These are phyloP conservation scores for Chaetophractus vellerosus DNA, from an alignment of 2,797 vertebrate genomes.

Conservation along the genomic window DNA sequence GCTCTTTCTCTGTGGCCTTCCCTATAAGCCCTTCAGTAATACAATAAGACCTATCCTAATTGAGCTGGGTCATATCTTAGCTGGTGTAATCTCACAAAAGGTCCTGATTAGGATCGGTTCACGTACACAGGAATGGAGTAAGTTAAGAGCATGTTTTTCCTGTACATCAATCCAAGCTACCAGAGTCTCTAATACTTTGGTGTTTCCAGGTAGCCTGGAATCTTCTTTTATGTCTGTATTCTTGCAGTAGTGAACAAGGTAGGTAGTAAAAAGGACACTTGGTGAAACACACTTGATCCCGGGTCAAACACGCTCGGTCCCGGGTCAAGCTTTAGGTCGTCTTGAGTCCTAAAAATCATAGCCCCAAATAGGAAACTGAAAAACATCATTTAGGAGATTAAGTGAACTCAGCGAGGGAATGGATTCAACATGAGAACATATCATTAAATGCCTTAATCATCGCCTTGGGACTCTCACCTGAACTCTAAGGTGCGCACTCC, in stretches of 20 bases:
- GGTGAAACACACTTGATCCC: neutral
- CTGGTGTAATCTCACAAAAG: no score
- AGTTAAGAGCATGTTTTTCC: no score
- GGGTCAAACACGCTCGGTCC: neutral
- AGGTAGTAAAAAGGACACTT: neutral
- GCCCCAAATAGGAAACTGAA: neutral
- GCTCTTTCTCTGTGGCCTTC: no score
- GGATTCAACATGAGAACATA: neutral
- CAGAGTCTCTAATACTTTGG: no score
- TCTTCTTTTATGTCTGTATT: neutral
- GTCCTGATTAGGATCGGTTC: no score
- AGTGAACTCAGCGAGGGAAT: neutral
- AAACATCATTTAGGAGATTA: neutral
- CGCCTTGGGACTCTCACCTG: neutral
- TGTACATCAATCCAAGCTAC: no score
- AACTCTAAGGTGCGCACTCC: neutral
- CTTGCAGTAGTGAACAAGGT: neutral
- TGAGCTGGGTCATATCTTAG: no score
- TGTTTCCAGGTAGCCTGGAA: neutral
- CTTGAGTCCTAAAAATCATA: neutral
- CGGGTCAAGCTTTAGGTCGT: neutral
- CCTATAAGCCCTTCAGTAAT: no score
- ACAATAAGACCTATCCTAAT: no score
- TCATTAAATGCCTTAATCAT: neutral
- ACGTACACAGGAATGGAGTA: no score